Evolutionary conservation across 2,113 vertebrate species (phyloP), one percentile per base, ranked within the genome.

Genomic region (Chrysemys picta): DNA sequence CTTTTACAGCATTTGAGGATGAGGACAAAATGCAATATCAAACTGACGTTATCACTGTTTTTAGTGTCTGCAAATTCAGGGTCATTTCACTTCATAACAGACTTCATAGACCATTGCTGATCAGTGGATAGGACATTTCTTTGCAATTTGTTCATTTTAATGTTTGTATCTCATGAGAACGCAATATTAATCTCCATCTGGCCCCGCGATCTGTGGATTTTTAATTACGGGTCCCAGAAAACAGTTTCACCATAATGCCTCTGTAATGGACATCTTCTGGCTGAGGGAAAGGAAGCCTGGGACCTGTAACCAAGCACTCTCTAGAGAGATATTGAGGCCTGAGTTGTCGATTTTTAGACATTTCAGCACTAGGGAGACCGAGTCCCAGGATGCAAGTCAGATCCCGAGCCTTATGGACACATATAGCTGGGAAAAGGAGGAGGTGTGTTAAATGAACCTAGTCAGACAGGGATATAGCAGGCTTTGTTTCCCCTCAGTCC

Each of bases 11-110:
- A 87, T 80, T 93, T 90, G 2, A 94, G 93, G 14, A 94, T 69
- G 85, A 96, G 88, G 90, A 95, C 87, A 97, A 96, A 95, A 96
- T 75, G 91, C 80, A 97, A 84, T 85, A 97, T 87, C 85, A 95
- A 97, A 93, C 81, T 27, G 12, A 47, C 93, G 59, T 76, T 97
- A 96, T 94, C 59, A 24, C 89, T 91, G 12, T 53, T 97, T 97
- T 97, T 97, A 93, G 95, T 76, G 96, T 97, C 93, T 92, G 75
- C 76, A 90, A 82, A 97, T 94, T 96, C 90, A 95, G 62, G 95
- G 84, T 54, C 86, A 97, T 97, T 97, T 96, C 86, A 89, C 91
- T 96, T 96, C 93, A 93, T 97, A 95, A 95, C 90, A 87, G 90
- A 95, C 81, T 65, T 92, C 93, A 92, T 72, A 95, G 13, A 65